phyloP scores from a whole-genome alignment of 1,140 invertebrate species.

The Eriosoma lanigerum region DNA sequence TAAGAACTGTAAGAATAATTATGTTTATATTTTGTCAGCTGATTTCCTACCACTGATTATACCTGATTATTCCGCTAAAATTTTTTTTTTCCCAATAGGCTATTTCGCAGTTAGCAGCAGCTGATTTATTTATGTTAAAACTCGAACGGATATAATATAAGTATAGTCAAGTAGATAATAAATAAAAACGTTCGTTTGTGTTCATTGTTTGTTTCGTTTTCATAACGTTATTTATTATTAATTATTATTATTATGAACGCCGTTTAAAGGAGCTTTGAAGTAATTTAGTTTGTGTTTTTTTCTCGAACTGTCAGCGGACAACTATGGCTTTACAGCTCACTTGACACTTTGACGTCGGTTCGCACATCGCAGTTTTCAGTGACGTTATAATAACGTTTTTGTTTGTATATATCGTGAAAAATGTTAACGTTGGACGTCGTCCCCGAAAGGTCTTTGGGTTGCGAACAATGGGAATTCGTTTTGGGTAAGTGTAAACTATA shows the following conservation, averaged over 20 bases:
- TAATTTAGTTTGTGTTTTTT: background rate
- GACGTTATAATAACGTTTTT: background rate
- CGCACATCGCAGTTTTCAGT: no score
- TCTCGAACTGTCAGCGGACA: background rate
- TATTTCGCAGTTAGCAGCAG: slow-evolving; percentile 50
- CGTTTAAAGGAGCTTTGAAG: background rate
- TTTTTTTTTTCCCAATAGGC: background rate
- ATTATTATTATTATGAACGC: background rate
- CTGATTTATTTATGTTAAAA: slow-evolving; percentile 31
- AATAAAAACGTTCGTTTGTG: slow-evolving; percentile 15
- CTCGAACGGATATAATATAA: background rate
- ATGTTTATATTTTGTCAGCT: slow-evolving; percentile 41
- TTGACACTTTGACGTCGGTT: background rate
- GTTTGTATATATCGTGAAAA: slow-evolving; percentile 54
- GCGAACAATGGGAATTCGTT: slow-evolving; percentile 96
- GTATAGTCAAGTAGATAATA: background rate
- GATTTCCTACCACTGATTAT: background rate
- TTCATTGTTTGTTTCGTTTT: background rate
- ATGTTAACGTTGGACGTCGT: slow-evolving; percentile 96
- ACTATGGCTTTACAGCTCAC: background rate
- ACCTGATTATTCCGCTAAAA: no score
- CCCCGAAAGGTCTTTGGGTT: slow-evolving; percentile 91
- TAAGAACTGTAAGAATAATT: no score
- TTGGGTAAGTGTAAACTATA: slow-evolving; percentile 72
- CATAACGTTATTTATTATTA: background rate